Evolutionary conservation across 2,888 invertebrate genomes (phyloP), one percentile per base, ranked within the genome.

Genomic region (Listrodromus nycthemerus): DNA sequence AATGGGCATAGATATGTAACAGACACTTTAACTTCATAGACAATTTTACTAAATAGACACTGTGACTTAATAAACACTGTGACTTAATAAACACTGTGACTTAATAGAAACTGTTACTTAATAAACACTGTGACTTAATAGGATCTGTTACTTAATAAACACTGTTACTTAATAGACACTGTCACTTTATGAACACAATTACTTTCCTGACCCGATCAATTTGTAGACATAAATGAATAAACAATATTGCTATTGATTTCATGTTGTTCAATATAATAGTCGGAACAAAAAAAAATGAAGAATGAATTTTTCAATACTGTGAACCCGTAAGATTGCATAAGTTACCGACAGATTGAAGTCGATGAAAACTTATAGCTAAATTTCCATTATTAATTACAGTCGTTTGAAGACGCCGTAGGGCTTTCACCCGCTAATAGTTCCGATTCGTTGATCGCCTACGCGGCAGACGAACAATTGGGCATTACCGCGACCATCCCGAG

Each of bases 361-460:
- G 58, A 30, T n/a, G 73, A 73, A 65, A 73, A 73, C 24, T 66
- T 70, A 66, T 71, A 70, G 58, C 76, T 52, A 81, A 41, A 76
- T 70, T 81, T 37, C 21, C 45, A 71, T 70, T 55, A 65, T 55
- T 71, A 81, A 81, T 81, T 81, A 70, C 70, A 24, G 65, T 70
- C 65, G 45, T 76, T 76, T 41, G 70, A 13, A 37, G 55, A 13
- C 16, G 55, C 70, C 70, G 55, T 55, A 21, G 24, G 41, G 21
- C 37, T 71, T 71, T 71, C 19, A 5, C n/a, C 21, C 16, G 70
- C 41, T 71, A 77, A 77, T 77, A 67, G 77, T 82, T 82, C 66
- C 77, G 71, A 77, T 77, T 67, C 65, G 81, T 73, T 67, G 48
- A 52, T 71, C 55, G 24, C 33, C 19, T 55, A 3, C 33, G 21